These are phyloP conservation scores for Entomyzon cyanotis DNA, from an alignment of 2,113 vertebrate genomes.

Conservation along the genomic window DNA sequence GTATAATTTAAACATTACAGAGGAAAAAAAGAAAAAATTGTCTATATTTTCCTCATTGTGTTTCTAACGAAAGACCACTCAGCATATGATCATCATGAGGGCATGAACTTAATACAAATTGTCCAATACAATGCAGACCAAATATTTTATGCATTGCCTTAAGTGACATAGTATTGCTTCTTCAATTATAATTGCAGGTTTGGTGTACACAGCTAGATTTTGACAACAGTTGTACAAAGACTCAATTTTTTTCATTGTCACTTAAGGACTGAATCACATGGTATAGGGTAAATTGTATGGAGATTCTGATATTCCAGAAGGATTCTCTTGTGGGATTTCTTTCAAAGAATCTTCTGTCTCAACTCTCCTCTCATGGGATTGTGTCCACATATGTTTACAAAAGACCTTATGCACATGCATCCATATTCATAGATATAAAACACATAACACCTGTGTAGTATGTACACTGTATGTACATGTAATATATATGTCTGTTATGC, in stretches of 20 bases:
- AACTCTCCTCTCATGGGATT: not conserved
- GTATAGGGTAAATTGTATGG: not conserved
- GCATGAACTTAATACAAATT: not conserved
- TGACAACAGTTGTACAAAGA: not conserved
- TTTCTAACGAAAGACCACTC: not conserved
- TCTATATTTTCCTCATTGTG: not conserved
- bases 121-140: not conserved
- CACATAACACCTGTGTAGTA: not conserved
- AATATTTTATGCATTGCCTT: not conserved
- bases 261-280: rapidly evolving
- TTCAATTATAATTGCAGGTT: not conserved
- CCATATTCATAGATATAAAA: not conserved
- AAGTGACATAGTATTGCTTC: not conserved
- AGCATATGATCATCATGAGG: not conserved
- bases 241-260: not conserved
- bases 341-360: not conserved
- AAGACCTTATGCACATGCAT: not conserved
- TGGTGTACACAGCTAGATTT: not conserved
- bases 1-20: not conserved
- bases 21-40: not conserved
- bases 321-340: not conserved
- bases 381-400: not conserved
- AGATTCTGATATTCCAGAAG: not conserved
- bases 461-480: not conserved
- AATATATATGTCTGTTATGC: not conserved